A percentile compares a stretch with the other conserved stretches of the same genome.
Conservation (phyloP, 2,888 invertebrate genomes). For the Euproctis similis region DNA sequence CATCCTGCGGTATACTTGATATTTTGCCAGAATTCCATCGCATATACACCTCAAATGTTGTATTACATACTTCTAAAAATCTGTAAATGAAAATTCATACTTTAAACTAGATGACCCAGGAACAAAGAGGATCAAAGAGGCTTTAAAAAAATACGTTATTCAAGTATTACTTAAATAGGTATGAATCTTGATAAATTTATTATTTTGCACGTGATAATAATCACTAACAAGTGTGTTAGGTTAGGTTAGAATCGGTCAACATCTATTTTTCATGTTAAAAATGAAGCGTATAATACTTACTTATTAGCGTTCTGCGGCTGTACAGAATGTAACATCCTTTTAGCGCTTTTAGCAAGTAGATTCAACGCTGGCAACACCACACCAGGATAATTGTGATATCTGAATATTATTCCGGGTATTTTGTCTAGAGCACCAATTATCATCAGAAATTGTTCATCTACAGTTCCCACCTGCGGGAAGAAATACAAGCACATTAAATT, state of each 20-base stretch:
- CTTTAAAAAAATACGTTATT: too few species aligned
- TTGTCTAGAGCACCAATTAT: slow-evolving; percentile 79
- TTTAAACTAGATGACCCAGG: neutral
- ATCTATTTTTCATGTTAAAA: too few species aligned
- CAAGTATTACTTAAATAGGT: too few species aligned
- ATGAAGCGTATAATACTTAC: slow-evolving; percentile 34
- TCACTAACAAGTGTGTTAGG: too few species aligned
- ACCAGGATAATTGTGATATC: slow-evolving; percentile 87
- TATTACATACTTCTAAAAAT: slow-evolving; percentile 81
- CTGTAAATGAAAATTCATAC: slow-evolving; percentile 25
- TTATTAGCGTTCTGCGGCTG: slow-evolving; percentile 76
- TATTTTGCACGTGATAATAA: too few species aligned
- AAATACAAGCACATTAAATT: neutral
- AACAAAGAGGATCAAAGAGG: too few species aligned
- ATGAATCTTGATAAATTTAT: too few species aligned
- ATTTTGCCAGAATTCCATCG: slow-evolving; percentile 79
- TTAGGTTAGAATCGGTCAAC: too few species aligned
- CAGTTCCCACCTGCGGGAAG: slow-evolving; percentile 54
- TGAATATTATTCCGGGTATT: slow-evolving; percentile 80
- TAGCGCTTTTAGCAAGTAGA: slow-evolving; percentile 82
- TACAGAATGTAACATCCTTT: slow-evolving; percentile 80
- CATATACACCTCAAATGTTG: slow-evolving; percentile 82
- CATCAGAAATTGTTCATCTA: slow-evolving; percentile 71
- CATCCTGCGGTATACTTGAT: slow-evolving; percentile 78
- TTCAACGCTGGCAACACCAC: slow-evolving; percentile 81